Evolutionary conservation across 2,113 vertebrate species (phyloP).

Genomic region (Alouatta palliata): DNA sequence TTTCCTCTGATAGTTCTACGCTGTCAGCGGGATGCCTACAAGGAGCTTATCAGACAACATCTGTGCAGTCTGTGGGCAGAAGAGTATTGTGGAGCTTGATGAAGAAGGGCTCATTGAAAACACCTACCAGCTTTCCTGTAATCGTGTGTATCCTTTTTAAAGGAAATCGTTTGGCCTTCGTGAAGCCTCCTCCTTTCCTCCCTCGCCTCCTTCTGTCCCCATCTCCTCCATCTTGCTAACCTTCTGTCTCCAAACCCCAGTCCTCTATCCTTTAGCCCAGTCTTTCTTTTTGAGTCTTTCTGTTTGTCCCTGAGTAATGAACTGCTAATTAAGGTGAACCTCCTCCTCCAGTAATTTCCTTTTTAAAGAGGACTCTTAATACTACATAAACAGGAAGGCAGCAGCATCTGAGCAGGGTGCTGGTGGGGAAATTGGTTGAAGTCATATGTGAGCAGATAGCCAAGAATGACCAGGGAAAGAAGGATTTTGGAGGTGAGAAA

Average conservation of each 20-base stretch:
- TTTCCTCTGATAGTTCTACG: constrained; percentile 84
- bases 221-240: not conserved
- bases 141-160: constrained; percentile 84
- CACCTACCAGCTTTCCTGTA: constrained; percentile 89
- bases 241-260: not conserved
- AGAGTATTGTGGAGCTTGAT: constrained; percentile 85
- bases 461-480: not conserved
- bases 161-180: not conserved
- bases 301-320: not conserved
- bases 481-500: not conserved
- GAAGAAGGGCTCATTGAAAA: constrained; percentile 88
- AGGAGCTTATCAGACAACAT: constrained; percentile 81
- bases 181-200: not conserved
- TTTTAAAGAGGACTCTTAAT: not conserved
- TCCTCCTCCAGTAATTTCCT: not conserved
- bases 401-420: not conserved
- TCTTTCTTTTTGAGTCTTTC: not conserved
- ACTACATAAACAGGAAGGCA: not conserved
- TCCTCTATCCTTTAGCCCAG: not conserved
- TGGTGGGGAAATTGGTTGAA: not conserved
- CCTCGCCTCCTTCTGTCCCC: not conserved
- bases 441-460: not conserved
- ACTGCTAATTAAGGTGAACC: not conserved
- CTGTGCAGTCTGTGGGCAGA: constrained; percentile 84
- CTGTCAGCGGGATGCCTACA: constrained; percentile 81